Evolutionary conservation across 2,797 vertebrate genomes (phyloP), one percentile per base, ranked within the genome.

Genomic region (Aulostomus chinensis): DNA sequence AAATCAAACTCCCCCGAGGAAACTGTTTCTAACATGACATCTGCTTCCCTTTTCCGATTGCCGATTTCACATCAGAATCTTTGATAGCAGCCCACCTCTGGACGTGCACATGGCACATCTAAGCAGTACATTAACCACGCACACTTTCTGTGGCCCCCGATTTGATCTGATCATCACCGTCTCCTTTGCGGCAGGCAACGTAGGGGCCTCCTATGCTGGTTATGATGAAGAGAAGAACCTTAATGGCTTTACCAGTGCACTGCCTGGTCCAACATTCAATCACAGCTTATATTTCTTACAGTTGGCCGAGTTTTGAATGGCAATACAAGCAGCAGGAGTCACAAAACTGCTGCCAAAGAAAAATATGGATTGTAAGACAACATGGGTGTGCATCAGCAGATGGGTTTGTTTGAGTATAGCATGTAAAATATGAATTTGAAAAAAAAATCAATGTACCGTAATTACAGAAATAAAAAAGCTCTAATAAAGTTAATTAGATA

Each of bases 191-290:
- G 34, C 15, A 36, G 16, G 16, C 2, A 1, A 3, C 34, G 34
- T 64, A 40, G 76, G 76, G 65, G 68, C 76, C 71, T 67, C 60
- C 74, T 45, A 14, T 75, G 62, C 68, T 63, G 63, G 51, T 72
- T 39, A 82, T 84, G 81, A 88, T 84, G 74, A 86, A 87, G 81
- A 82, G 75, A 75, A 73, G 55, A 59, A 24, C 22, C 22, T 24
- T 89, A 84, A 90, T 90, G 80, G 58, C 39, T 88, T 89, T 87
- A 86, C 49, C 88, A 91, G 85, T 12, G 3, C 28, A 14, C 56
- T 54, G 66, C 53, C 47, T 73, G 39, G 40, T 66, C 59, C 73
- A 54, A 81, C 86, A 82, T 85, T 85, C 84, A 86, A 88, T 89
- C 82, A 81, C 58, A 37, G 51, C 65, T 76, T 82, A 76, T 80